These are phyloP conservation scores for Nothocercus julius DNA, from an alignment of 2,113 vertebrate species.

Conservation along the genomic window DNA sequence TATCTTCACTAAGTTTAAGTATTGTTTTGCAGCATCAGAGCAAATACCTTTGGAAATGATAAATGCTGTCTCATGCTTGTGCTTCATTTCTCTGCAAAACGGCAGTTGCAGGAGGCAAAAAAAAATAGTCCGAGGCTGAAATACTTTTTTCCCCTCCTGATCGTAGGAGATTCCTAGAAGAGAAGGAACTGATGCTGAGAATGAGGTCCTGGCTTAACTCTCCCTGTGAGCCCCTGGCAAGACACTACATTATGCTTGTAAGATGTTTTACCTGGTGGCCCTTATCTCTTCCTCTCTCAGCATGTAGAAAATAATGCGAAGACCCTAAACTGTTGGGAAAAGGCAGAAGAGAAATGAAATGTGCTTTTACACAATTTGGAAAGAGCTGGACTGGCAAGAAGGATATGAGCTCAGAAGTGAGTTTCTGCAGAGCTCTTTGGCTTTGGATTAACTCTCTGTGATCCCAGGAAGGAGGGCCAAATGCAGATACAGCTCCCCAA, in stretches of 20 bases:
- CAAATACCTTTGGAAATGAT: conserved; percentile 26
- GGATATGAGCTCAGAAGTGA: not conserved
- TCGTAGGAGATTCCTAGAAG: not conserved
- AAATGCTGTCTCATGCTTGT: not conserved
- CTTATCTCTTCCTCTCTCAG: not conserved
- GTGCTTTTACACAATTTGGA: not conserved
- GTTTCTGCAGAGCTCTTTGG: not conserved
- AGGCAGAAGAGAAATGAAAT: not conserved
- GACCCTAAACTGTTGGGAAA: not conserved
- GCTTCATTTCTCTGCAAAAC: conserved; percentile 5
- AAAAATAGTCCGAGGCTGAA: not conserved
- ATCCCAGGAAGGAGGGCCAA: not conserved
- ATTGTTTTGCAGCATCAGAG: not conserved
- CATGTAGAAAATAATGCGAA: not conserved
- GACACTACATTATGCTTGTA: not conserved
- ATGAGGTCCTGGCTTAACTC: not conserved
- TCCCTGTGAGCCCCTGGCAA: not conserved
- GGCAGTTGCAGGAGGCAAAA: not conserved
- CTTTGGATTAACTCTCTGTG: not conserved
- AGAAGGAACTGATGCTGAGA: not conserved
- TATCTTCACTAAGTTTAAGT: conserved; percentile 8
- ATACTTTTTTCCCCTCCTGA: not conserved
- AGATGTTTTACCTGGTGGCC: not conserved
- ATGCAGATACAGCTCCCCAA: not conserved
- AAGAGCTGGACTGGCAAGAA: not conserved